phyloP scores from a whole-genome alignment of 2,797 vertebrate genomes.

The Etheostoma nigrum region DNA sequence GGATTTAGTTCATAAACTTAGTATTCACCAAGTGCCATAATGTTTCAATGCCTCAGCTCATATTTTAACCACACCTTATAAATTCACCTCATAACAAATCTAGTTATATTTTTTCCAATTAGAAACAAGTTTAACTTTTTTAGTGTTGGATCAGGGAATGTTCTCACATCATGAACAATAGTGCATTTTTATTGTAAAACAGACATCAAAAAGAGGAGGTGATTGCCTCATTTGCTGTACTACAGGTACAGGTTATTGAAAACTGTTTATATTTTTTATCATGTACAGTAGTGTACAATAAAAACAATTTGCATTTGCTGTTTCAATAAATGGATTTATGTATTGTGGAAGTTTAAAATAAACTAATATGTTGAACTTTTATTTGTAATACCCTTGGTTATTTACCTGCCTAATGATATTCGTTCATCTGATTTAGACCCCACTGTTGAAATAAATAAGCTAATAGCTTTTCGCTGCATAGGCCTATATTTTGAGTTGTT shows the following conservation, averaged over 20 bases:
- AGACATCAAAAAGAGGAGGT: slow-evolving; percentile 4
- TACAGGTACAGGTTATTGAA: slow-evolving; percentile 4
- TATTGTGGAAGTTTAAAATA: slow-evolving; percentile 39
- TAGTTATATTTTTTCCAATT: too few relatives aligned
- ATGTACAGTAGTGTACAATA: slow-evolving; percentile 25
- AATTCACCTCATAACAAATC: slow-evolving; percentile 3
- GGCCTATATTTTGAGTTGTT: not conserved
- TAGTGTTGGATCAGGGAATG: slow-evolving; percentile 26
- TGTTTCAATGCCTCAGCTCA: slow-evolving; percentile 4
- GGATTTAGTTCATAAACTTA: slow-evolving; percentile 6
- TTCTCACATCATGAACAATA: slow-evolving; percentile 3
- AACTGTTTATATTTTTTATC: slow-evolving; percentile 36
- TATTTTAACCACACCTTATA: not conserved
- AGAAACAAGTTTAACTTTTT: not conserved
- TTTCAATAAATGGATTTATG: slow-evolving; percentile 23
- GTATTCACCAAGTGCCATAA: slow-evolving; percentile 29
- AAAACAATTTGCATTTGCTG: slow-evolving; percentile 11
- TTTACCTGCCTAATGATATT: not conserved
- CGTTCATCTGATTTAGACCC: not conserved
- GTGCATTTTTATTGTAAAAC: not conserved
- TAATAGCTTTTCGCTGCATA: not conserved
- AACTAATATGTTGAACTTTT: slow-evolving; percentile 55
- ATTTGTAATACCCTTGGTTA: slow-evolving; percentile 10
- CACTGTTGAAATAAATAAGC: not conserved
- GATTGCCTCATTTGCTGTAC: slow-evolving; percentile 19